Percentiles rank a stretch among this genome's conserved stretches.
Conservation (phyloP, 2,113 vertebrate species). For the Melanerpes aurifrons region DNA sequence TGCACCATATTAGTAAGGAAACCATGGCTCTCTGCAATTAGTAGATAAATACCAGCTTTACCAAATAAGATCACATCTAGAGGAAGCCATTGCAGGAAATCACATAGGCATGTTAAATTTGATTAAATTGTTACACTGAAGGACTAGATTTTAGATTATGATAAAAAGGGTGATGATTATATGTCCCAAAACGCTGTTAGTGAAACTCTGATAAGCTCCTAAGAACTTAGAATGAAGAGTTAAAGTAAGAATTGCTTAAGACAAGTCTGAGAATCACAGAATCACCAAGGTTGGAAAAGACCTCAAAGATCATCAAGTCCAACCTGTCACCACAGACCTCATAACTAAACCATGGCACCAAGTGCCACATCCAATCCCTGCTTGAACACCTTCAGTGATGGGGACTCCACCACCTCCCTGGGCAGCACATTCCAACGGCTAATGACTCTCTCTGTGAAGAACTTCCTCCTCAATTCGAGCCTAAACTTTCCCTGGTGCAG, state of each 20-base stretch:
- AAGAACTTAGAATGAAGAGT: neutral
- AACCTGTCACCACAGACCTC: no score
- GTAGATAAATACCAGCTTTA: neutral
- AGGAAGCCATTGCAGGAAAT: neutral
- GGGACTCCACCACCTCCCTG: no score
- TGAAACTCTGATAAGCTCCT: neutral
- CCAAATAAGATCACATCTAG: neutral
- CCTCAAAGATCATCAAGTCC: no score
- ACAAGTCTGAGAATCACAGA: neutral
- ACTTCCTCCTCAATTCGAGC: no score
- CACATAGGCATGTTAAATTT: neutral
- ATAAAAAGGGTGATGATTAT: neutral
- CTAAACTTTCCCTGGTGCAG: no score
- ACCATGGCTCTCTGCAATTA: neutral
- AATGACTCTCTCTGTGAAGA: no score
- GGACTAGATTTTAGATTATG: neutral
- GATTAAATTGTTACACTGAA: neutral
- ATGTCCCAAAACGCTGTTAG: neutral
- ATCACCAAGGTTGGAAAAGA: no score
- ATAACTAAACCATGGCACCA: no score
- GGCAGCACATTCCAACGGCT: no score
- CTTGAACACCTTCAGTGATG: no score
- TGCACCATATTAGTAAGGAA: neutral
- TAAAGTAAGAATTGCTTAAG: neutral
- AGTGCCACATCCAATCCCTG: no score